Evolutionary conservation across 2,797 vertebrate species (phyloP), one percentile per base, ranked within the genome.

Genomic region (Calcarius lapponicus): DNA sequence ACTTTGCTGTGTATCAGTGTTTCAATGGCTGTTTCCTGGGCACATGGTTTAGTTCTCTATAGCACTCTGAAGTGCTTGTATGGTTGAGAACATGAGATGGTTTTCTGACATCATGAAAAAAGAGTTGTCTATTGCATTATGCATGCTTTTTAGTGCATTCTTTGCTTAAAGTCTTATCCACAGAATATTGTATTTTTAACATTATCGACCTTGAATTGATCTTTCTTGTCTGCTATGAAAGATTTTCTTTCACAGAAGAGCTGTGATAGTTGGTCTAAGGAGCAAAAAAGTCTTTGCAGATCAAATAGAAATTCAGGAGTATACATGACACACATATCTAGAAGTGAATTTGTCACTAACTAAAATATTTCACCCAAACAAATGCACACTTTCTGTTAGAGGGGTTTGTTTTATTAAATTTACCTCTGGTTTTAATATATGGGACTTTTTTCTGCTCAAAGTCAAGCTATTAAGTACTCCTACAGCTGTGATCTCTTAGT

Each of bases 371-470:
- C 19, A 3, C 18, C 9, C 19, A 25, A 64, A 51, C 1, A 64
- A 76, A 48, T 40, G 2, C 3, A 31, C 11, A 21, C 29, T 75
- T 85, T 76, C 19, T 82, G 19, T 72, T 34, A 47, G 38, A 88
- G 10, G 19, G 1, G 10, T 64, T 61, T 74, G 5, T 84, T 86
- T 56, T 45, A 38, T 29, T 31, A 36, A 71, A 62, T 20, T 48
- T 72, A 73, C 60, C 5, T 5, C 8, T 40, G 19, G 3, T 40
- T 91, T 38, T 54, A 45, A 45, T 61, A 47, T 40, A 15, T 8
- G 6, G 12, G 24, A 2, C 0, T n/a, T 38, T 45, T 51, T 19
- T 0, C 3, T 8, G 9, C 13, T 58, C 31, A 47, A 34, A 88
- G 36, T 21, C 11, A 50, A 20, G 18, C 8, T 69, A 11, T 34